Conservation (phyloP, 2,888 invertebrate species). For the Bedellia somnulentella region DNA sequence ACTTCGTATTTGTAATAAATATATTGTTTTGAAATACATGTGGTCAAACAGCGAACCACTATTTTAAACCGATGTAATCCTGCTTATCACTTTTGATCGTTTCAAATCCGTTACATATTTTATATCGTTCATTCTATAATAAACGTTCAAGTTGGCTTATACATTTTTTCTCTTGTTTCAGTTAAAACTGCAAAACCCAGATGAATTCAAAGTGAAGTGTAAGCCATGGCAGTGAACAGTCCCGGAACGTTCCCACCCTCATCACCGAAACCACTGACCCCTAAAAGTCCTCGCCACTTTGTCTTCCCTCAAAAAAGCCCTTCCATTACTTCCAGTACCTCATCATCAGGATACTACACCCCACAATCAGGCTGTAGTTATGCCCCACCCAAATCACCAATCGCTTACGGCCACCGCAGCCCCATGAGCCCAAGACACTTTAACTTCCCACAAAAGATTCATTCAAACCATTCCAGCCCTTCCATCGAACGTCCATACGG, state of each 20-base stretch:
- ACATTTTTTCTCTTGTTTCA: constrained; percentile 22
- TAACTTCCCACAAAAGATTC: constrained; percentile 54
- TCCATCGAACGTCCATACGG: constrained; percentile 27
- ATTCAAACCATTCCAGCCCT: constrained; percentile 45
- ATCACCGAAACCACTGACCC: constrained; percentile 57
- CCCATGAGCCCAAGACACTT: constrained; percentile 64
- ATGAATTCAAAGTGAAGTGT: constrained; percentile 23
- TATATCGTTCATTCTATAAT: background rate
- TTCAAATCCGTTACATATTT: too few species aligned
- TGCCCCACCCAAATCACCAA: constrained; percentile 48
- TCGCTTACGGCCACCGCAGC: constrained; percentile 59
- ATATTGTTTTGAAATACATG: too few species aligned
- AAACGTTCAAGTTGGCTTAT: background rate
- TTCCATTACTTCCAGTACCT: constrained; percentile 53
- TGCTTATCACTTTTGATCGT: too few species aligned
- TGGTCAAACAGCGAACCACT: too few species aligned
- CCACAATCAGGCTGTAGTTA: constrained; percentile 55
- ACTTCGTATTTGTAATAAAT: too few species aligned
- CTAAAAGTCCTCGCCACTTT: constrained; percentile 60
- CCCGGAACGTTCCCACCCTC: constrained; percentile 59
- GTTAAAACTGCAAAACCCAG: constrained; percentile 22
- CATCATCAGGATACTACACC: constrained; percentile 58
- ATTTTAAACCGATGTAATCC: too few species aligned
- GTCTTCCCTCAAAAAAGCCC: constrained; percentile 57
- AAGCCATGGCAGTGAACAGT: constrained; percentile 59